These are phyloP conservation scores for Euwallacea fornicatus DNA, from an alignment of 1,140 invertebrate genomes.

Conservation along the genomic window DNA sequence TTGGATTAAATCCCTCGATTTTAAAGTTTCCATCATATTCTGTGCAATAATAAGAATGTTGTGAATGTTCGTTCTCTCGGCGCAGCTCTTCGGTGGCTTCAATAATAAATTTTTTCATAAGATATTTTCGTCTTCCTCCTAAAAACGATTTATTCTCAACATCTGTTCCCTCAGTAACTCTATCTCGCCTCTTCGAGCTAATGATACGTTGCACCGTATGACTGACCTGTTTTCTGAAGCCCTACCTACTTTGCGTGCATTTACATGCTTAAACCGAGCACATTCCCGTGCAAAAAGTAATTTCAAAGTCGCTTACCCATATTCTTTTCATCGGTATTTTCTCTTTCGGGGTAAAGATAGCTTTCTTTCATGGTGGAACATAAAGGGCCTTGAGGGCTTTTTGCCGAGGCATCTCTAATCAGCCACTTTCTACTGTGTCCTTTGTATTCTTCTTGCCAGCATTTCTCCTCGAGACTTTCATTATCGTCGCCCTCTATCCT, in stretches of 20 bases:
- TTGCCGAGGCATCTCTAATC: constrained; percentile 32
- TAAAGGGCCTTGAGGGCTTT: constrained; percentile 1
- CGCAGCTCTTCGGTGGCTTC: constrained; percentile 19
- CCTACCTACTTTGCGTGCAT: background rate
- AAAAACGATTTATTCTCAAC: background rate
- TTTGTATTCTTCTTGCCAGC: constrained; percentile 35
- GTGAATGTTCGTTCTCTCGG: background rate
- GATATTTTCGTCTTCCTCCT: constrained; percentile 16
- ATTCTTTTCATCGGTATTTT: constrained; percentile 7
- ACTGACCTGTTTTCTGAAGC: too few species aligned
- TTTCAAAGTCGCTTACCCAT: constrained; percentile 23
- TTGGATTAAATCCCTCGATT: constrained; percentile 11
- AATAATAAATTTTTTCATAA: constrained; percentile 18
- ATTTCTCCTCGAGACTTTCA: constrained; percentile 28
- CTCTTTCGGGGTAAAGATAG: constrained; percentile 22
- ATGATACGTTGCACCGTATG: too few species aligned
- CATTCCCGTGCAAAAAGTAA: constrained; percentile 1
- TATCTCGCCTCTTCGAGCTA: too few species aligned
- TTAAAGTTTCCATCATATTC: constrained; percentile 31
- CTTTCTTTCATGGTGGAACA: constrained; percentile 36
- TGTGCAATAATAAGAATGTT: constrained; percentile 20
- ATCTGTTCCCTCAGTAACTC: background rate
- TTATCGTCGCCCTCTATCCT: constrained; percentile 9
- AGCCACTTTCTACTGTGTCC: constrained; percentile 37
- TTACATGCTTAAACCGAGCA: background rate